phyloP scores from a whole-genome alignment of 2,113 vertebrate genomes.

The Petrocephalus zakoni region DNA sequence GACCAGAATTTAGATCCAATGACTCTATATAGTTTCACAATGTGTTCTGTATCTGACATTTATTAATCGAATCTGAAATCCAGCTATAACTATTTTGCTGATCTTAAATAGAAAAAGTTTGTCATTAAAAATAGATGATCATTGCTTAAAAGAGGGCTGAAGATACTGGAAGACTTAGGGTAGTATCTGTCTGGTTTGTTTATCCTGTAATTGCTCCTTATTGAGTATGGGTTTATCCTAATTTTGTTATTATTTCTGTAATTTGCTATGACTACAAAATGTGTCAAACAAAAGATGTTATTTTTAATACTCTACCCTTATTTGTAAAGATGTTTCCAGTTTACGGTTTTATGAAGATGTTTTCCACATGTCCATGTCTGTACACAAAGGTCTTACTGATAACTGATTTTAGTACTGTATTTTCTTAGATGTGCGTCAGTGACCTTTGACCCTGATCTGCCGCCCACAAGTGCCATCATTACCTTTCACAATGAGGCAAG shows the following conservation, averaged over 20 bases:
- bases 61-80: background rate
- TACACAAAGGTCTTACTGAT: background rate
- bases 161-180: background rate
- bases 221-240: background rate
- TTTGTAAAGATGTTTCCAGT: background rate
- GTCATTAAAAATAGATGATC: background rate
- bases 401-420: background rate
- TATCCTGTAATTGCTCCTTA: background rate
- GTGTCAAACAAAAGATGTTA: background rate
- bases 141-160: background rate
- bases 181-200: background rate
- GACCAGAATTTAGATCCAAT: background rate
- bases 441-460: slow-evolving; percentile 74
- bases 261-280: background rate
- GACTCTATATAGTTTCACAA: background rate
- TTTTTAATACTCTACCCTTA: background rate
- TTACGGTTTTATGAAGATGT: background rate
- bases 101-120: background rate
- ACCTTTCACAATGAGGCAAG: slow-evolving; percentile 97
- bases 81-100: background rate
- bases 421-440: slow-evolving; percentile 75
- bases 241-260: background rate
- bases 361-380: too few relatives aligned
- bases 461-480: slow-evolving; percentile 85
- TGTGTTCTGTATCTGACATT: background rate